Evolutionary conservation across 1,140 invertebrate genomes (phyloP).

Genomic region (Hesperophylax magnus): DNA sequence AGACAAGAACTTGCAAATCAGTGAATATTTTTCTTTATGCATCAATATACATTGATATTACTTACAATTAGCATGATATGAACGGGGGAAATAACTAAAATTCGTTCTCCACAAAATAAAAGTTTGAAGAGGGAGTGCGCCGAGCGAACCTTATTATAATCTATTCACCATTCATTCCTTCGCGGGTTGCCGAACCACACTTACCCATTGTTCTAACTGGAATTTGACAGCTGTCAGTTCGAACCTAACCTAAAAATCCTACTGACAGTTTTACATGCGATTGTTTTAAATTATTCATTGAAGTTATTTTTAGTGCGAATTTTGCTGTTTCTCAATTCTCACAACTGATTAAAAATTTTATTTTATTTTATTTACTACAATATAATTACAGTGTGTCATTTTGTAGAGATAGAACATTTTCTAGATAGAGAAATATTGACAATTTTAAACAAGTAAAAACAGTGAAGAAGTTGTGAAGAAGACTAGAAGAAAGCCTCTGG

Average conservation of each 20-base stretch:
- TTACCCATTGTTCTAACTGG: conserved; percentile 7
- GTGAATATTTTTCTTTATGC: background rate
- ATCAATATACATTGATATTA: too few species aligned
- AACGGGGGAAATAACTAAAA: too few species aligned
- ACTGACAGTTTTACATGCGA: background rate
- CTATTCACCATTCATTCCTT: conserved; percentile 13
- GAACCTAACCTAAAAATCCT: conserved; percentile 5
- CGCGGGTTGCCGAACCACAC: background rate
- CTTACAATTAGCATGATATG: too few species aligned
- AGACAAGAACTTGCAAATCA: background rate
- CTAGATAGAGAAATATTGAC: background rate
- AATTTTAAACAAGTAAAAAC: background rate
- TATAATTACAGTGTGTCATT: conserved; percentile 1
- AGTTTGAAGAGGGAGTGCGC: too few species aligned
- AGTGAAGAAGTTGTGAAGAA: conserved; percentile 30
- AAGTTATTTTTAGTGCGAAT: too few species aligned
- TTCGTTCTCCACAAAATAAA: too few species aligned
- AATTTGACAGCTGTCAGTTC: conserved; percentile 31
- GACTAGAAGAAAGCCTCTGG: conserved; percentile 32
- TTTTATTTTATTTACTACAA: background rate
- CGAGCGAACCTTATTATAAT: background rate
- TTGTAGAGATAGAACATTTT: too few species aligned
- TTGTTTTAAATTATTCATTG: too few species aligned
- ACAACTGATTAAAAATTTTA: background rate
- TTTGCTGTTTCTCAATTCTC: background rate